Evolutionary conservation across 2,888 invertebrate species (phyloP).

Genomic region (Pherbina coryleti): DNA sequence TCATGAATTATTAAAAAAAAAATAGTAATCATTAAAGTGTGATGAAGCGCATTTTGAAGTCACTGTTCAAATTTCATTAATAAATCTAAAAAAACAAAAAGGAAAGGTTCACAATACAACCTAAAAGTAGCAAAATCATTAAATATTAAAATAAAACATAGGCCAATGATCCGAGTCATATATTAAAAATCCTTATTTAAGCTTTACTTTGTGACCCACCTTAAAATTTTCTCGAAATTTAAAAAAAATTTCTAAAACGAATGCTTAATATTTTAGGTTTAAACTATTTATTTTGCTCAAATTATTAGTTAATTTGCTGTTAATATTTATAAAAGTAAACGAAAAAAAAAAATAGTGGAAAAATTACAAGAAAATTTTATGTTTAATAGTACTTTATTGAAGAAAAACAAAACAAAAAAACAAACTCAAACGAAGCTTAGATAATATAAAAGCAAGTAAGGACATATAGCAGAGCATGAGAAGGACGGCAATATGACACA

Average conservation of each 20-base stretch:
- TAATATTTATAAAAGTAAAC: background rate
- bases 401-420: background rate
- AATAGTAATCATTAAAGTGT: no score
- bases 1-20: no score
- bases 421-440: no score
- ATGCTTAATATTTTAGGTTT: no score
- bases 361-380: no score
- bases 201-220: background rate
- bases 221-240: background rate
- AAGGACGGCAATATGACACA: background rate
- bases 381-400: background rate
- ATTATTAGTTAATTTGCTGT: background rate
- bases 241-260: no score
- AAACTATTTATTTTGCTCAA: background rate
- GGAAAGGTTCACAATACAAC: background rate
- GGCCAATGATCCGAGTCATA: background rate
- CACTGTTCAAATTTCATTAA: background rate
- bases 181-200: background rate
- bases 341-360: background rate
- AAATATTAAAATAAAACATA: background rate
- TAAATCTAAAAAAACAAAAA: background rate
- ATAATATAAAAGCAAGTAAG: background rate
- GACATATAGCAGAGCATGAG: background rate
- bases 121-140: background rate
- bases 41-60: no score